Base-by-base conservation (phyloP, 2,797 vertebrate genomes). In the Pseudotriccus pelzelni region DNA sequence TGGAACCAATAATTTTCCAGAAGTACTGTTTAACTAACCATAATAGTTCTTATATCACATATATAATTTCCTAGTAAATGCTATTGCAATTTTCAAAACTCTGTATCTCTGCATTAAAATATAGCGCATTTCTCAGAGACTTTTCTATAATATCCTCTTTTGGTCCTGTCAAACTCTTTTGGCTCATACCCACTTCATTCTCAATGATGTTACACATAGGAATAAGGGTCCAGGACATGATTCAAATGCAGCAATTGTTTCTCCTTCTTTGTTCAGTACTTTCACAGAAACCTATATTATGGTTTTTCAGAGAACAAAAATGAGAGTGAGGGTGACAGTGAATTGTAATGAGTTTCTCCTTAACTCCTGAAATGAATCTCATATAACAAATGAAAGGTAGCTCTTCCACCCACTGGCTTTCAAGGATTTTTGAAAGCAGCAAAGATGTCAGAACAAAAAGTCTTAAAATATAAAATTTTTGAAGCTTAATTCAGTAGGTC, bases 21-120 rank as follows among this genome's bases (percentile, higher is more conserved):
- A 94, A 90, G 23, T 89, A 70, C 55, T 79, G 16, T 87, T 93
- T 82, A 79, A 59, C 80, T 92, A 81, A 90, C 46, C 70, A 66
- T 84, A 87, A 70, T 79, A 2, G 2, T 81, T 81, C 70, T 78
- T 72, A 24, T 62, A 84, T 92, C 67, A 52, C 39, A 67, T 66
- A 63, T 70, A 82, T 79, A 67, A 93, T 94, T 94, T 93, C 52
- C 14, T 37, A 89, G 59, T 36, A 90, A 90, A 84, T 76, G 47
- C 8, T 66, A 12, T 30, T 89, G 74, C 19, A 84, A 83, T 85
- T 91, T 95, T 85, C 68, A 85, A 67, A 79, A 56, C 12, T 79
- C 8, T 59, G 21, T 47, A 66, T 79, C 47, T 69, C 25, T 69
- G 24, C 39, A 62, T 73, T 87, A 56, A 90, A 92, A 89, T 30